Percentiles rank a stretch among this genome's conserved stretches.
These are phyloP conservation scores for Syngnathus acus DNA, from an alignment of 2,797 vertebrate genomes.

Conservation along the genomic window DNA sequence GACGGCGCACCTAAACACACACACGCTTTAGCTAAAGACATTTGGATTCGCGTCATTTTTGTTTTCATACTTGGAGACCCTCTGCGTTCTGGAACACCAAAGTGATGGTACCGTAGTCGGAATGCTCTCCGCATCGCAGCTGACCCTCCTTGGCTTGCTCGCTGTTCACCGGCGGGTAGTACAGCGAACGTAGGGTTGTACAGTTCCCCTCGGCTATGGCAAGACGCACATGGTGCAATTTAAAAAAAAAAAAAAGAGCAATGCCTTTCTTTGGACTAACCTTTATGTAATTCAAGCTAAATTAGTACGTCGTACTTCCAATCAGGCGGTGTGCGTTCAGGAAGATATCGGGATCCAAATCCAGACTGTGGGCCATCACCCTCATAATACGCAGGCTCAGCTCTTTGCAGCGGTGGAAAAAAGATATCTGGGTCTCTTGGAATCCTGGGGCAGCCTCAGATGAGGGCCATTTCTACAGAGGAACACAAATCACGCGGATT, in stretches of 20 bases:
- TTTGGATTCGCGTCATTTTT: not conserved
- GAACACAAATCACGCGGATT: not conserved
- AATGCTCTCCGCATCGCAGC: slow-evolving; percentile 71
- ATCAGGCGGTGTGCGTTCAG: slow-evolving; percentile 49
- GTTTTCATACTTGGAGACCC: slow-evolving; percentile 63
- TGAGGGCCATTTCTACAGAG: slow-evolving; percentile 60
- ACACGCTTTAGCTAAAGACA: not conserved
- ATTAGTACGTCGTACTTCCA: slow-evolving; percentile 49
- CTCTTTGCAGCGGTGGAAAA: slow-evolving; percentile 61
- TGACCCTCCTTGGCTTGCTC: slow-evolving; percentile 52
- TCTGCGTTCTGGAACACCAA: slow-evolving; percentile 62
- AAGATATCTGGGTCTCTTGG: slow-evolving; percentile 35
- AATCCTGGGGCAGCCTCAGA: slow-evolving; percentile 37
- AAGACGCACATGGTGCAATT: slow-evolving; percentile 47
- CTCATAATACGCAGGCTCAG: slow-evolving; percentile 61
- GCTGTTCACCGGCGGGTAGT: slow-evolving; percentile 56
- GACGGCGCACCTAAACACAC: slow-evolving; percentile 48
- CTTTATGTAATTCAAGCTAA: not conserved
- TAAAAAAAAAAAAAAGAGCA: not conserved
- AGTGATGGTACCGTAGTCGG: slow-evolving; percentile 72
- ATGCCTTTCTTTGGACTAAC: not conserved
- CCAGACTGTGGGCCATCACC: slow-evolving; percentile 62
- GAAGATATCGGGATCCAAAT: slow-evolving; percentile 57
- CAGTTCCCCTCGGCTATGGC: slow-evolving; percentile 46
- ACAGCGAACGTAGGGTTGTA: slow-evolving; percentile 60